Evolutionary conservation across 2,888 invertebrate species (phyloP).

Genomic region (Agrochola macilenta): DNA sequence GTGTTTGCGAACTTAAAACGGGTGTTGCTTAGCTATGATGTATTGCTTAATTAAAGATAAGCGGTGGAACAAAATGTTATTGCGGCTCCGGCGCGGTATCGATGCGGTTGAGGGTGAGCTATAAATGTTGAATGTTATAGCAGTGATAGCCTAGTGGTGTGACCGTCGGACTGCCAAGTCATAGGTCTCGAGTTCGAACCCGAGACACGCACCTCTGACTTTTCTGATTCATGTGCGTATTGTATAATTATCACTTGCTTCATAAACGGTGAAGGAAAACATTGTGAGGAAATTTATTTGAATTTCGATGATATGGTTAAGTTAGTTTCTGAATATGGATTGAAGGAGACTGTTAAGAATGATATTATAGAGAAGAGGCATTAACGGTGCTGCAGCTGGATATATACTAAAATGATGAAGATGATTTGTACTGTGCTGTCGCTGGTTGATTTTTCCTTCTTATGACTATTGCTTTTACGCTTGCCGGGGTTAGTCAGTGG

Average conservation of each 20-base stretch:
- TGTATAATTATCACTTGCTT: too few species aligned
- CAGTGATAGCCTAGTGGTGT: too few species aligned
- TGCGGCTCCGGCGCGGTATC: slow-evolving; percentile 22
- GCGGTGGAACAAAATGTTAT: slow-evolving; percentile 55
- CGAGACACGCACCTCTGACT: too few species aligned
- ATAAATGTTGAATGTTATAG: too few species aligned
- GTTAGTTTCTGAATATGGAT: background rate
- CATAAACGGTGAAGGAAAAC: too few species aligned
- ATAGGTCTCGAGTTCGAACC: too few species aligned
- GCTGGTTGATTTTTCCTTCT: too few species aligned
- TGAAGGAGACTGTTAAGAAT: background rate
- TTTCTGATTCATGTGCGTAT: too few species aligned
- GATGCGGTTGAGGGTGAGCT: slow-evolving; percentile 20
- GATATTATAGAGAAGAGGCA: background rate
- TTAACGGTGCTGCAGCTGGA: background rate
- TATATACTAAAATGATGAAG: background rate
- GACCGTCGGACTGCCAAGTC: too few species aligned
- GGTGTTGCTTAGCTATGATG: slow-evolving; percentile 73
- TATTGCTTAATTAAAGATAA: slow-evolving; percentile 74
- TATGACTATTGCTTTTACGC: too few species aligned
- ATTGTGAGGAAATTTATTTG: background rate
- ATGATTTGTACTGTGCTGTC: too few species aligned
- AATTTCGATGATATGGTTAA: background rate
- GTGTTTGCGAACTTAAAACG: slow-evolving; percentile 67
- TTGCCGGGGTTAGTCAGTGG: too few species aligned